These are phyloP conservation scores for Penaeus chinensis DNA, from an alignment of 1,140 invertebrate genomes.

Conservation along the genomic window DNA sequence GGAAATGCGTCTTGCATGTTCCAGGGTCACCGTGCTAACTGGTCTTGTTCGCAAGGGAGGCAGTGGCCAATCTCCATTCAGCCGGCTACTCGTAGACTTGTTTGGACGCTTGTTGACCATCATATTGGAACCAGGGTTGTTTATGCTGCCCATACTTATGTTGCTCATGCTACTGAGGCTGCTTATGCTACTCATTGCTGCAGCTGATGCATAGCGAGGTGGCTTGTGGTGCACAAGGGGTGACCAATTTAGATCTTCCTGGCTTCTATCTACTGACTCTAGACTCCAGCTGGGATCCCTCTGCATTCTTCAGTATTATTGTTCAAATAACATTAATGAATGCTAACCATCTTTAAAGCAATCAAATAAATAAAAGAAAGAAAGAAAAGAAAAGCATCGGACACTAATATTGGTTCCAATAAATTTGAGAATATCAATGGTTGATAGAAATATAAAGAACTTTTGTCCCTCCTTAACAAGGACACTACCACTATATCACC, in stretches of 20 bases:
- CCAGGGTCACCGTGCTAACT: slow-evolving; percentile 29
- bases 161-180: slow-evolving; percentile 31
- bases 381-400: too few species aligned
- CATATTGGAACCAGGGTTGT: slow-evolving; percentile 1
- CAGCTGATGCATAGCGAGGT: slow-evolving; percentile 20
- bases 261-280: slow-evolving; percentile 36
- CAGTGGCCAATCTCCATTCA: slow-evolving; percentile 47
- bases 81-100: not conserved
- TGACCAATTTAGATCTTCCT: slow-evolving; percentile 11
- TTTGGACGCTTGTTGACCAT: not conserved
- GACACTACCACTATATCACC: too few species aligned
- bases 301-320: slow-evolving; percentile 27
- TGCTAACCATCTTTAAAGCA: slow-evolving; percentile 9
- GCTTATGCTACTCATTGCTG: slow-evolving; percentile 36
- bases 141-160: slow-evolving; percentile 1
- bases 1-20: slow-evolving; percentile 63
- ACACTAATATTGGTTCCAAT: too few species aligned
- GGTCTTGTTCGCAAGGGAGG: slow-evolving; percentile 30
- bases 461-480: too few species aligned
- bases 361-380: not conserved
- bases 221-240: slow-evolving; percentile 3
- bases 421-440: too few species aligned
- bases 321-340: not conserved
- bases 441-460: too few species aligned
- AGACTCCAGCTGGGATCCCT: slow-evolving; percentile 29